Percentiles rank a stretch among this genome's conserved stretches.
Conservation (phyloP, 2,113 vertebrate species). For the Gallinago undulata region DNA sequence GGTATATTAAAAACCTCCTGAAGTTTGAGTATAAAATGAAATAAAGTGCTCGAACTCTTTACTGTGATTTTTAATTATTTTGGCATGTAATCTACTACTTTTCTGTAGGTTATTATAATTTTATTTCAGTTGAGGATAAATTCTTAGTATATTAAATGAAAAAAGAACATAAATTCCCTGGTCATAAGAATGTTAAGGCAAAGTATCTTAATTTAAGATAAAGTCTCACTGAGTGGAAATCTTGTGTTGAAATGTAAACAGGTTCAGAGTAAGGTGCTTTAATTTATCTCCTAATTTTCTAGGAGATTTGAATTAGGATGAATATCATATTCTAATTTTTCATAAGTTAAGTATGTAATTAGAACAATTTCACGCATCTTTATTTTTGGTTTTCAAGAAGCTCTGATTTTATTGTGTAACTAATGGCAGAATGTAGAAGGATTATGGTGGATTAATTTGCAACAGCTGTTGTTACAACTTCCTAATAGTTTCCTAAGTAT, state of each 20-base stretch:
- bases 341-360: conserved; percentile 18
- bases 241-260: background rate
- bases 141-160: background rate
- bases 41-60: background rate
- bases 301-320: background rate
- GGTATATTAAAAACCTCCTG: background rate
- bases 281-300: conserved; percentile 10
- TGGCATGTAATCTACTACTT: background rate
- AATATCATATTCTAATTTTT: background rate
- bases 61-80: background rate
- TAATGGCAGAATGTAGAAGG: conserved; percentile 28
- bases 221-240: background rate
- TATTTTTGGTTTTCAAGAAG: conserved; percentile 49
- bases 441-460: conserved; percentile 61
- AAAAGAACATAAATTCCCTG: background rate
- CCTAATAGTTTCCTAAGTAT: conserved; percentile 52
- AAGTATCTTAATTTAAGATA: background rate
- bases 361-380: conserved; percentile 45
- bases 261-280: background rate
- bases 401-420: conserved; percentile 32
- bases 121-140: background rate
- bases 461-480: conserved; percentile 51
- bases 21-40: background rate
- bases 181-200: background rate
- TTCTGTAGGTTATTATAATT: background rate